Evolutionary conservation across 2,113 vertebrate species (phyloP), one percentile per base, ranked within the genome.

Genomic region (Eidolon helvum): DNA sequence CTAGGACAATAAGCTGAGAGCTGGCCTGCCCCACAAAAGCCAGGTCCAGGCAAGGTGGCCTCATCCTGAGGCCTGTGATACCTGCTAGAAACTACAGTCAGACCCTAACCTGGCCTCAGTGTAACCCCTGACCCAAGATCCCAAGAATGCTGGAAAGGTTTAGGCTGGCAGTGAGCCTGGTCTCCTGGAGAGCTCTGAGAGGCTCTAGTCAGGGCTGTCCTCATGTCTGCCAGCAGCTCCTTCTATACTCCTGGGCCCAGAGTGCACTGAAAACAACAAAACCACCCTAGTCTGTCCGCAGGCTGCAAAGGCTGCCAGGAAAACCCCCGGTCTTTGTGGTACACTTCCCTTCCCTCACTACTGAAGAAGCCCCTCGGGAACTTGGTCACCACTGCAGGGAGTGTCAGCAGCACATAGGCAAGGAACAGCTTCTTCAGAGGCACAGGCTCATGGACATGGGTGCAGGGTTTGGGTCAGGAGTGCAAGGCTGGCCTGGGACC

Each of bases 401-500:
- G 10, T 6, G 7, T 18, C 6, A 26, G 48, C 35, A 38, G 24
- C 26, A 10, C 28, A 40, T 6, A 22, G 65, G 35, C 16, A 6
- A 16, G 22, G 38, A 50, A 50, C 15, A 50, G 50, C 7, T 9
- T 12, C 87, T 43, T 65, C 26, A 38, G 1, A 24, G 35, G 15
- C 38, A 38, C 28, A 66, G 59, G 21, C 55, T 92, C 7, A 40
- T 6, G 33, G 86, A 11, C 45, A 1, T 0, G 8, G 53, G 68
- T n/a, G 2, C 0, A 0, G 26, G 45, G 14, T 30, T 24, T 2
- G 0, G 55, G 38, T 71, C 2, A 0, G 11, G 11, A 26, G 9
- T 5, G 4, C 45, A 79, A 71, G 69, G 45, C 45, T 71, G 5
- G 30, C 33, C 9, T 68, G 80, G 68, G 53, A 9, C 43, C 61